phyloP scores from a whole-genome alignment of 2,113 vertebrate genomes.

The Xenotilapia caudafasciata region DNA sequence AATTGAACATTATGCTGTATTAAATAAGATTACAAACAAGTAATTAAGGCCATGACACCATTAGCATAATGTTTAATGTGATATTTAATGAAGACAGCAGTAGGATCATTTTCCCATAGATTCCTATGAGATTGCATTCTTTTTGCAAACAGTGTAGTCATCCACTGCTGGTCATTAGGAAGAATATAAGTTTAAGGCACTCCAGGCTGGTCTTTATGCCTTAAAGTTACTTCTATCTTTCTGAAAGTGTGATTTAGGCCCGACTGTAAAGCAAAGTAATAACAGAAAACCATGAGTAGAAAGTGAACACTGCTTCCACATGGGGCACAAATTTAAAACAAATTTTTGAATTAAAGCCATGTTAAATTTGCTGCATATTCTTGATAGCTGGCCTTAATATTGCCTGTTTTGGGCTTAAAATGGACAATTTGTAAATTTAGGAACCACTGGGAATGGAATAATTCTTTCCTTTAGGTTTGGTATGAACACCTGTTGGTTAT shows the following conservation, averaged over 20 bases:
- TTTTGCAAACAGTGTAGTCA: background rate
- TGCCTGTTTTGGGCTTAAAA: rapidly evolving
- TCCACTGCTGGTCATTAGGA: background rate
- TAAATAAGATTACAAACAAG: background rate
- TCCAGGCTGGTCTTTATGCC: rapidly evolving
- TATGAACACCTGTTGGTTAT: background rate
- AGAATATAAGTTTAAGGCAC: background rate
- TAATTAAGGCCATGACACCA: background rate
- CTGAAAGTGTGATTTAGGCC: background rate
- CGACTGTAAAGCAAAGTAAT: background rate
- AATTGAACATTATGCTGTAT: background rate
- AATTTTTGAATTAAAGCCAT: rapidly evolving
- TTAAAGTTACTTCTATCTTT: background rate
- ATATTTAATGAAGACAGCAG: background rate
- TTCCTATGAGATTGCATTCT: rapidly evolving
- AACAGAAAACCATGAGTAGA: background rate
- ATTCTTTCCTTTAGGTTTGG: rapidly evolving
- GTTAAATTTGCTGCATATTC: background rate
- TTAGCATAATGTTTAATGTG: background rate
- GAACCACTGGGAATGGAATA: background rate
- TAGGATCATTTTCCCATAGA: background rate
- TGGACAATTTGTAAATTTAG: rapidly evolving
- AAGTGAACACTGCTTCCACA: background rate
- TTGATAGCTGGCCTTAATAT: rapidly evolving
- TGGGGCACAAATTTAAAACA: background rate